Conservation (phyloP, 2,113 vertebrate genomes). For the Misgurnus anguillicaudatus region DNA sequence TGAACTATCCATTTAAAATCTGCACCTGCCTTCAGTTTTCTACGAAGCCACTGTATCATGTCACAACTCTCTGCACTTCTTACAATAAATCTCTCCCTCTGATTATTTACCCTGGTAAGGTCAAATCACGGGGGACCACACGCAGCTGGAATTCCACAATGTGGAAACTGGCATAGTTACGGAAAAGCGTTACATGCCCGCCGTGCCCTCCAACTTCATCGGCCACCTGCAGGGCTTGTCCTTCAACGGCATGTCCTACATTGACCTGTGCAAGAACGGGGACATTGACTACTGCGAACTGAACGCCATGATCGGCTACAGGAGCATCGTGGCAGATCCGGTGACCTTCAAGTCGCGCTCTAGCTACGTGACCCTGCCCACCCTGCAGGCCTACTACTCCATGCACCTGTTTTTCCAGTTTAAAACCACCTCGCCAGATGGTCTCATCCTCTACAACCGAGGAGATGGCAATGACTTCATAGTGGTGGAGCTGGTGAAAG, state of each 20-base stretch:
- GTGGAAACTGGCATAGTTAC: conserved; percentile 99
- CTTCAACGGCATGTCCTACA: conserved; percentile 98
- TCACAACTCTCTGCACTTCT: not conserved
- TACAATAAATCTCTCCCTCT: conserved; percentile 40
- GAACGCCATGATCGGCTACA: conserved; percentile 97
- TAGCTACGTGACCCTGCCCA: conserved; percentile 93
- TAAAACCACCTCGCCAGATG: conserved; percentile 97
- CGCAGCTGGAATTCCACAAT: conserved; percentile 97
- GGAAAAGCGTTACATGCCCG: conserved; percentile 93
- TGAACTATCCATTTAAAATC: too few species aligned
- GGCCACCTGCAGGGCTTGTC: conserved; percentile 96
- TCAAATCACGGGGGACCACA: conserved; percentile 98
- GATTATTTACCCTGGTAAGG: conserved; percentile 74
- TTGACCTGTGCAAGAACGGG: conserved; percentile 98
- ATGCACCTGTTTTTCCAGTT: conserved; percentile 99
- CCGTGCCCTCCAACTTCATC: conserved; percentile 98
- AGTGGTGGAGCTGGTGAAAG: conserved; percentile 98
- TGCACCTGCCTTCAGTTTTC: not conserved
- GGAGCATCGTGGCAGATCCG: conserved; percentile 97
- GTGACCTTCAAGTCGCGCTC: conserved; percentile 98
- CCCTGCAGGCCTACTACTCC: conserved; percentile 96
- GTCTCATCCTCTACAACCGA: conserved; percentile 94
- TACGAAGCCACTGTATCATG: not conserved
- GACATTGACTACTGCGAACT: conserved; percentile 99
- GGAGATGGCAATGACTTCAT: conserved; percentile 99